Conservation (phyloP, 2,888 invertebrate genomes). For the Hydrotaea diabolus region DNA sequence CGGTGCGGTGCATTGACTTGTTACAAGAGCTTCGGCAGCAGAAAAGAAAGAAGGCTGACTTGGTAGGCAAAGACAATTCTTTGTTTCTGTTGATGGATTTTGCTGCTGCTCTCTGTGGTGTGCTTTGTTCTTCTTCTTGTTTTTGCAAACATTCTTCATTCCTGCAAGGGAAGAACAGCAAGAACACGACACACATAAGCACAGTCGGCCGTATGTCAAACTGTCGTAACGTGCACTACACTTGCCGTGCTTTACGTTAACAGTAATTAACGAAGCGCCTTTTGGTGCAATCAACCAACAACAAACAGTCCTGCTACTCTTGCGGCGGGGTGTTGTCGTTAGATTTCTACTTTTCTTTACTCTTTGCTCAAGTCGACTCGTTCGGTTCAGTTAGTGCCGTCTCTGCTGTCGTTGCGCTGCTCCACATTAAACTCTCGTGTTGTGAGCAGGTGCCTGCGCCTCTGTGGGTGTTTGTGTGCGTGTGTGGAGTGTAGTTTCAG, state of each 20-base stretch:
- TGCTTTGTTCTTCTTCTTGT: not conserved
- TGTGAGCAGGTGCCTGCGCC: not conserved
- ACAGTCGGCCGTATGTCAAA: not conserved
- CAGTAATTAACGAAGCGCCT: conserved; percentile 10
- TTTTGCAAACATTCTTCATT: conserved; percentile 9
- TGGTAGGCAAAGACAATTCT: not conserved
- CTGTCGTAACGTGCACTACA: not conserved
- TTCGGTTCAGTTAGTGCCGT: not conserved
- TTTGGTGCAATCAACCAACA: too few relatives aligned
- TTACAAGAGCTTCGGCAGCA: not conserved
- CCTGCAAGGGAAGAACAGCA: not conserved
- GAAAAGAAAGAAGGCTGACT: not conserved
- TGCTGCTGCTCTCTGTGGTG: not conserved
- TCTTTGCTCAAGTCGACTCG: not conserved
- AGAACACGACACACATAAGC: not conserved
- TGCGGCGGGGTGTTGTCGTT: not conserved
- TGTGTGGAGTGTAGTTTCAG: not conserved
- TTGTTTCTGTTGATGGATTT: not conserved
- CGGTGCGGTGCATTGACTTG: not conserved
- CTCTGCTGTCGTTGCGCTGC: not conserved
- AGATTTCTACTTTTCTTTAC: conserved; percentile 15
- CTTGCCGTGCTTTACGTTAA: conserved; percentile 36
- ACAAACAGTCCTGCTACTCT: not conserved
- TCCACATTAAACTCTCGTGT: not conserved
- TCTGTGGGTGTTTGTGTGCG: not conserved